Base-by-base conservation (phyloP, 2,113 vertebrate species). In the Scophthalmus maximus region DNA sequence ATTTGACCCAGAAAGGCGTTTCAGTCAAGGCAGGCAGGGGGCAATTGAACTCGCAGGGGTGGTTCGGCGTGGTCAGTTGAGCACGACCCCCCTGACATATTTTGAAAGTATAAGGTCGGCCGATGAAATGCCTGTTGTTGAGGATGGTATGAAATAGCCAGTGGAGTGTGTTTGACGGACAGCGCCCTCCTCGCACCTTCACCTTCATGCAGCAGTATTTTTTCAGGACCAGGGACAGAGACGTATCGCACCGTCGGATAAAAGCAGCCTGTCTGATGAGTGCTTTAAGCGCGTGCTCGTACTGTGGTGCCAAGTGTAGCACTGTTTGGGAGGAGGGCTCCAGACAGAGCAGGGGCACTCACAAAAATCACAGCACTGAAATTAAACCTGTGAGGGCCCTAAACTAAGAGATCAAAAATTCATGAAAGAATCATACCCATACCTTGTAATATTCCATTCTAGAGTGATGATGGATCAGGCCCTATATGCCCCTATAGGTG, bases 1-100 rank as follows among this genome's bases (percentile, higher is more conserved):
- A 83, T 88, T 86, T 84, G 79, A 85, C 82, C 89, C 77, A 88
- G 81, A 90, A 89, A 87, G 78, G 83, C 68, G n/a, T 78, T 77
- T 79, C 27, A 73, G 75, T 75, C 58, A 14, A 68, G 8, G 46
- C 20, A 71, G 51, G 49, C 68, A 78, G 55, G 71, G 64, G n/a
- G 12, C 32, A 32, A 72, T 77, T 73, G 56, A 76, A 79, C 79
- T 78, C 18, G 71, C 46, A 76, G 26, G 42, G 58, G 36, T 76
- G 58, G 36, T 76, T 85, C 61, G 68, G 73, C 69, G n/a, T 78
- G 79, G 78, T 76, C 84, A 84, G 72, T 30, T 51, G 58, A 72
- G 49, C 22, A 47, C 46, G 30, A 74, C 59, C 69, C 52, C 68
- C 38, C 22, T n/a, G 58, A 26, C 42, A 30, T 70, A 26, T 30